Conservation (phyloP, 1,140 invertebrate species). For the Venustaconcha ellipsiformis region DNA sequence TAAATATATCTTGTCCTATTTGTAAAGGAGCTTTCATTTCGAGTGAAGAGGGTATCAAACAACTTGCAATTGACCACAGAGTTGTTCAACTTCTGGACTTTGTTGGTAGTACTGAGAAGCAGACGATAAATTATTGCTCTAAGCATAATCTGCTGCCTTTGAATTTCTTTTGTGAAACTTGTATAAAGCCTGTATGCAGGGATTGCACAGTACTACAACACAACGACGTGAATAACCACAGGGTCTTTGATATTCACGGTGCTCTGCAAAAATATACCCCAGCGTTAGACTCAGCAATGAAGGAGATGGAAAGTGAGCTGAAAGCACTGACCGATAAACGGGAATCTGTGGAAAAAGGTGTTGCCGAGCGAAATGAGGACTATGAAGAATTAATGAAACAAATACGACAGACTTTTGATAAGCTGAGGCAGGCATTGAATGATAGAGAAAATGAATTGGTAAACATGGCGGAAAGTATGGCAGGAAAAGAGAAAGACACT, state of each 20-base stretch:
- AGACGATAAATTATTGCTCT: slow-evolving; percentile 50
- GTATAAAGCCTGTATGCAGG: slow-evolving; percentile 51
- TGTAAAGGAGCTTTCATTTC: slow-evolving; percentile 45
- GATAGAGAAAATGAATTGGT: slow-evolving; percentile 47
- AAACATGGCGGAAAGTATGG: slow-evolving; percentile 27
- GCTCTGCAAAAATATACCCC: slow-evolving; percentile 49
- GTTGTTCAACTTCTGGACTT: slow-evolving; percentile 58
- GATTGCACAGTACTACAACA: slow-evolving; percentile 60
- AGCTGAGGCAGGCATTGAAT: slow-evolving; percentile 33
- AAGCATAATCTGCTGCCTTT: slow-evolving; percentile 52
- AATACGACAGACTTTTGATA: slow-evolving; percentile 41
- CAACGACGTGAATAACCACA: slow-evolving; percentile 45
- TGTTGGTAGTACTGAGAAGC: slow-evolving; percentile 48
- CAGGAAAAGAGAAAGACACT: slow-evolving; percentile 37
- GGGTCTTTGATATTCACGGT: slow-evolving; percentile 52
- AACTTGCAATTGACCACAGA: slow-evolving; percentile 50
- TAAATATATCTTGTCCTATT: slow-evolving; percentile 46
- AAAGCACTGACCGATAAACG: slow-evolving; percentile 34
- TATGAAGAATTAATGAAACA: slow-evolving; percentile 36
- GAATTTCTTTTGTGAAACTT: slow-evolving; percentile 61
- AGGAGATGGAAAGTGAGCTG: slow-evolving; percentile 39
- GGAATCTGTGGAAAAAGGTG: slow-evolving; percentile 29
- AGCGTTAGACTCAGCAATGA: slow-evolving; percentile 39
- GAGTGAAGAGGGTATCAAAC: slow-evolving; percentile 43
- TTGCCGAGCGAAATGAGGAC: slow-evolving; percentile 31